Evolutionary conservation across 2,113 vertebrate genomes (phyloP), one percentile per base, ranked within the genome.

Genomic region (Stomatorhinus ivindoensis): DNA sequence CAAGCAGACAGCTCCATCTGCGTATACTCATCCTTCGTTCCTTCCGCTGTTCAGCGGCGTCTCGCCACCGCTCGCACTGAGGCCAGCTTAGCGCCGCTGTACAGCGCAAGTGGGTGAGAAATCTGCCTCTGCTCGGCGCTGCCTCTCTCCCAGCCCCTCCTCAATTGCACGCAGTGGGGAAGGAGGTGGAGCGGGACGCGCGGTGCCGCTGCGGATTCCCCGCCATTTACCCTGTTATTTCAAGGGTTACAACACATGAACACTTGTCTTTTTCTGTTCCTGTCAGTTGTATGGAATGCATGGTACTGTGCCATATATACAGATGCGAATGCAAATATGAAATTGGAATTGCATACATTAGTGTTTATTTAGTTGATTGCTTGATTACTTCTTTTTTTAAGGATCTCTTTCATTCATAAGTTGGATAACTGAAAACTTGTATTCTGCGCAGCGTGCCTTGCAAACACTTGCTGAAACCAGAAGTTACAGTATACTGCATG

Each of bases 141-240:
- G 35, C 31, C 76, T 82, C 35, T 19, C 7, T 27, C 19, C 35
- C 35, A 10, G 42, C 82, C 82, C 82, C 82, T 84, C 85, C 85
- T 86, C 85, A 48, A 47, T 35, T 4, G 85, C 85, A 35, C 85
- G 47, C 27, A 46, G 83, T 27, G 85, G 27, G 48, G 48, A n/a
- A 53, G 50, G 85, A 53, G 85, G 85, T 87, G 85, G 85, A 87
- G 85, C 85, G 85, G 47, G 85, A 19, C 85, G 85, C 85, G 31
- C 85, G 17, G 82, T 4, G 50, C 47, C 15, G 47, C 48, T 48
- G 48, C 85, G 27, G 85, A 51, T 53, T 35, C 48, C 85, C 48
- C 85, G 48, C 84, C 84, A 86, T 87, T 87, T 48, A 87, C 27
- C 27, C 21, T 53, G 31, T 53, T 51, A 87, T 87, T 87, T 53